phyloP scores from a whole-genome alignment of 2,888 invertebrate genomes.

The Phortica magna region DNA sequence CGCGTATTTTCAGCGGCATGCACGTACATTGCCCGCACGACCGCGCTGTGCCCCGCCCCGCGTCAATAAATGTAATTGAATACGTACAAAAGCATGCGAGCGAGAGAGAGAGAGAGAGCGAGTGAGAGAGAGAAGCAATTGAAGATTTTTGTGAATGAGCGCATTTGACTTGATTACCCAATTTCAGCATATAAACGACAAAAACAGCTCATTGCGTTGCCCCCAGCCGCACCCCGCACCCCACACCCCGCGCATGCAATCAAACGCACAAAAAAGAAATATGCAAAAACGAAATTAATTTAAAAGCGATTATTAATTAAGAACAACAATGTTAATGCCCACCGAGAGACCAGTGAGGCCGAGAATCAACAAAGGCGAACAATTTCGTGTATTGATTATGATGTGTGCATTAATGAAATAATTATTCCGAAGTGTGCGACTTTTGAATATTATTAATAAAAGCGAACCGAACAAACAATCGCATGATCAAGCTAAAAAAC shows the following conservation, averaged over 20 bases:
- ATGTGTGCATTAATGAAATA: not conserved
- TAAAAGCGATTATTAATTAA: constrained; percentile 14
- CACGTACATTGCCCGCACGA: not conserved
- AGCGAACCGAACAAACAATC: not conserved
- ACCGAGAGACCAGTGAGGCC: not conserved
- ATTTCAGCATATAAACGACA: too few species aligned
- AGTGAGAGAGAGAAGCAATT: constrained; percentile 10
- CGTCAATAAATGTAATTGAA: constrained; percentile 1
- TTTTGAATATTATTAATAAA: constrained; percentile 1
- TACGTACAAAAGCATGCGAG: constrained; percentile 4
- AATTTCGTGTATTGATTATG: constrained; percentile 3
- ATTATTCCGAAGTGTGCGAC: not conserved
- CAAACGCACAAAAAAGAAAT: too few species aligned
- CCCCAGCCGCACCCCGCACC: too few species aligned
- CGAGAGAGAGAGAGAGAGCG: constrained; percentile 22
- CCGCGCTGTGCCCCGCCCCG: constrained; percentile 45
- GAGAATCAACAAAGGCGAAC: not conserved
- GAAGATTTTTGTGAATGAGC: not conserved
- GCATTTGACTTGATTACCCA: not conserved
- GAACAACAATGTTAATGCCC: not conserved
- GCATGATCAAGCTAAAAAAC: not conserved
- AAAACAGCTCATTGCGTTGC: too few species aligned
- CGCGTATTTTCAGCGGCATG: not conserved
- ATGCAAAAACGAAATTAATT: not conserved
- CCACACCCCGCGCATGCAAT: too few species aligned